Evolutionary conservation across 2,888 invertebrate genomes (phyloP).

Genomic region (Serrognathus titanus): DNA sequence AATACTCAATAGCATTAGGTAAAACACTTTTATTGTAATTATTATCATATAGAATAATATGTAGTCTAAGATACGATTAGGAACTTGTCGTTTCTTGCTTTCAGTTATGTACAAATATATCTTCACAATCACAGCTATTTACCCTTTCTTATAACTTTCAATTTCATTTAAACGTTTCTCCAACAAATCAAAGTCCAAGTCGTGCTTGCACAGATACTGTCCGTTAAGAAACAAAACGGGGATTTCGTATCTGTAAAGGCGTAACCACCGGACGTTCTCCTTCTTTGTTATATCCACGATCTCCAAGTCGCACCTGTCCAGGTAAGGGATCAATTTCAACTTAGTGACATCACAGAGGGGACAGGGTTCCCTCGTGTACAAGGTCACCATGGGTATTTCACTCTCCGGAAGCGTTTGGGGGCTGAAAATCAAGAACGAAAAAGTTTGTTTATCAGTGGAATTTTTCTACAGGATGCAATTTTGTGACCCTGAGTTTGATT

Average conservation of each 20-base stretch:
- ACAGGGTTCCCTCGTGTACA: slow-evolving; percentile 81
- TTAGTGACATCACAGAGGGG: slow-evolving; percentile 78
- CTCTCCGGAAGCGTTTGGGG: slow-evolving; percentile 41
- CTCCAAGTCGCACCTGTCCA: slow-evolving; percentile 61
- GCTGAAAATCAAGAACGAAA: slow-evolving; percentile 44
- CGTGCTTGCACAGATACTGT: slow-evolving; percentile 75
- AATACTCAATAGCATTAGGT: too few species aligned
- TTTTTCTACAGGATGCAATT: neutral
- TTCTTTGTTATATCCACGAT: slow-evolving; percentile 73
- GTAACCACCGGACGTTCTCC: slow-evolving; percentile 69
- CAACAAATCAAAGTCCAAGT: slow-evolving; percentile 59
- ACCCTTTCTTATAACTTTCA: neutral
- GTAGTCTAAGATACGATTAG: too few species aligned
- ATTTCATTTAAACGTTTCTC: slow-evolving; percentile 49
- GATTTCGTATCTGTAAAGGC: slow-evolving; percentile 78
- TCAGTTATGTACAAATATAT: too few species aligned
- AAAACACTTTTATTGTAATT: too few species aligned
- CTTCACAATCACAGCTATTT: too few species aligned
- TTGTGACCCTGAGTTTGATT: too few species aligned
- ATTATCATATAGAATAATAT: too few species aligned
- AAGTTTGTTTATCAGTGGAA: neutral
- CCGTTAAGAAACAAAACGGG: slow-evolving; percentile 85
- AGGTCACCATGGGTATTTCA: slow-evolving; percentile 62
- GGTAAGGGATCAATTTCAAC: slow-evolving; percentile 58
- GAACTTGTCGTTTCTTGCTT: too few species aligned